Evolutionary conservation across 2,888 invertebrate genomes (phyloP), one percentile per base, ranked within the genome.

Genomic region (Trichogramma evanescens): DNA sequence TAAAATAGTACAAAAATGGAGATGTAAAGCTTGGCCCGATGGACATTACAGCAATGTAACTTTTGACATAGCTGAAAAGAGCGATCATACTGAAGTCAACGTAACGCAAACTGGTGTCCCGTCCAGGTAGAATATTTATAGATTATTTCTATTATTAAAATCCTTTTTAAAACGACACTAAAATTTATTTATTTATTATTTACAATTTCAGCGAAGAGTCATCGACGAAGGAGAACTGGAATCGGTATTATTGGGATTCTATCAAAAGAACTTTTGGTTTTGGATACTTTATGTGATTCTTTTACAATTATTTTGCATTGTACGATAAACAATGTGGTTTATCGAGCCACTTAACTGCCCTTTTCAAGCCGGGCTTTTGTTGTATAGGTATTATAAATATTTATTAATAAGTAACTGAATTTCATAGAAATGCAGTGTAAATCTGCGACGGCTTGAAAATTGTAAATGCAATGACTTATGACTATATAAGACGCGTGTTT

Each of bases 221-320:
- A 5, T 84, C 86, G 51, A 94, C 96, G 45, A 83, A 83, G 70
- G 84, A 86, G 62, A 97, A 97, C 72, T 98, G 97, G 97, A 86
- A 89, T 65, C 84, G 89, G 61, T 94, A 96, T 80, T 99, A 98
- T 77, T 96, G 95, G 87, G 89, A 93, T 72, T 88, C 94, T 69
- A 95, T 99, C 78, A 95, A 93, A 76, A 85, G 91, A 64, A 89
- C 91, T 0, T 95, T 96, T 77, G 95, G 95, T 52, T 95, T 91
- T 75, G 94, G 93, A 41, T 86, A 87, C 38, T 88, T 86, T 75
- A 76, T 78, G 74, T 78, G 75, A 77, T 75, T 68, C 54, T 59
- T 56, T 63, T 26, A 26, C 26, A 26, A 26, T 26, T 26, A 26
- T 26, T 26, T 26, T 26, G 26, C 3, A 26, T 26, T 26, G 26